Evolutionary conservation across 1,140 invertebrate genomes (phyloP), one percentile per base, ranked within the genome.

Genomic region (Conus betulinus): DNA sequence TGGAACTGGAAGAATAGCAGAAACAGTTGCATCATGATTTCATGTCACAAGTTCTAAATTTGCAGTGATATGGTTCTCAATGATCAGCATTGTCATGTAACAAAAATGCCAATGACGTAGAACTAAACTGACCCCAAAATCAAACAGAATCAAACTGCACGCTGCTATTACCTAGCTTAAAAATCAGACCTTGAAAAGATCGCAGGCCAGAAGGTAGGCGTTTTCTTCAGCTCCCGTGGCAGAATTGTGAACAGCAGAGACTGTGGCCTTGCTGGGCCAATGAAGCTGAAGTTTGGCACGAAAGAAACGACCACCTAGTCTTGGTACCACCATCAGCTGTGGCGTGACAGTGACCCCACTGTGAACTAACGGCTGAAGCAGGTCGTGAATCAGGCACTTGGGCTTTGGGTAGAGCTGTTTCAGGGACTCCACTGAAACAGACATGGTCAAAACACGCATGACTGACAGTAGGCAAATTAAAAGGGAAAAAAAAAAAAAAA

Each of bases 171-270:
- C 10, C 51, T 3, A 79, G 25, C 78, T 53, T 7, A 79, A n/a
- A 79, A 39, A 13, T n/a, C 52, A 25, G 17, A 27, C 91, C 84
- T 51, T 63, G 20, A 88, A 87, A 23, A 91, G 20, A 39, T 87
- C 27, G 87, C 91, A 92, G 39, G 91, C 90, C 57, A 79, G 51
- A 2, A 91, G 89, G 71, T 91, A 91, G 67, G 85, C 90, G 87
- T 90, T 87, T 53, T 90, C 84, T 51, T 89, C 88, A 17, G 91
- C 87, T 52, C 78, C 86, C 11, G 88, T 67, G n/a, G 84, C 55
- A 71, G 53, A 39, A 13, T 17, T 11, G 53, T 90, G 89, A 25
- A 88, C 84, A 20, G 85, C 91, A 67, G 78, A 78, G 20, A 91
- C 71, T 6, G 81, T 71, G 53, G 88, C 84, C 8, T 88, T 84